A percentile compares a stretch with the other conserved stretches of the same genome.
phyloP scores from a whole-genome alignment of 2,113 vertebrate species.

The Aegotheles bennettii region DNA sequence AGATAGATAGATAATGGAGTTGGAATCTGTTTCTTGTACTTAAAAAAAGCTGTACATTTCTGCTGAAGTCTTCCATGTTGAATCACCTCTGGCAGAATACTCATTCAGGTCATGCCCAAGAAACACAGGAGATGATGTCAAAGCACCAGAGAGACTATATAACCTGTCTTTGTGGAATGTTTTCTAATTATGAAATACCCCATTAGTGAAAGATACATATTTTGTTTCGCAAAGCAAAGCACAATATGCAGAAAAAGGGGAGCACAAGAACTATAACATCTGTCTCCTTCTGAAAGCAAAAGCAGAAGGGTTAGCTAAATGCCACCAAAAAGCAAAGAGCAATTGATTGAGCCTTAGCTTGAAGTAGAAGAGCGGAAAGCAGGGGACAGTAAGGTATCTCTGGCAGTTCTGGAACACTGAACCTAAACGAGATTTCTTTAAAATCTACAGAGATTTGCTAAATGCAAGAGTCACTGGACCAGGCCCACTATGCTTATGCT shows the following conservation, averaged over 20 bases:
- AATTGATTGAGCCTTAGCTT: not conserved
- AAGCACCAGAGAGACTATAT: not conserved
- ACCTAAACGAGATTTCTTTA: not conserved
- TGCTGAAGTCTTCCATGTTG: not conserved
- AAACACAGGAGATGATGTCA: not conserved
- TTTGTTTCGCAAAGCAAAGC: not conserved
- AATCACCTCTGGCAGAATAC: not conserved
- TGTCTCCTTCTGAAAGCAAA: not conserved
- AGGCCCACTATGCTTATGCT: not conserved
- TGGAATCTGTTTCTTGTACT: not conserved
- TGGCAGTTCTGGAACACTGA: not conserved
- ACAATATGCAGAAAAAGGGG: not conserved
- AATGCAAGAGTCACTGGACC: not conserved
- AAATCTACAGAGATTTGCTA: not conserved
- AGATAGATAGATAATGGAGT: no score
- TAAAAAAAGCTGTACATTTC: not conserved
- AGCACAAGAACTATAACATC: not conserved
- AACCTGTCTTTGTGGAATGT: not conserved
- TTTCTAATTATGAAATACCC: not conserved
- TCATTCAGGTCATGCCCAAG: not conserved
- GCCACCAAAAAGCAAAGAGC: not conserved
- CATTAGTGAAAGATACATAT: not conserved
- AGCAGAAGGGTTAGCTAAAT: not conserved
- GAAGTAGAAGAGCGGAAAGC: not conserved
- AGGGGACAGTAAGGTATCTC: not conserved